Evolutionary conservation across 2,113 vertebrate species (phyloP), one percentile per base, ranked within the genome.

Genomic region (Calonectris borealis): DNA sequence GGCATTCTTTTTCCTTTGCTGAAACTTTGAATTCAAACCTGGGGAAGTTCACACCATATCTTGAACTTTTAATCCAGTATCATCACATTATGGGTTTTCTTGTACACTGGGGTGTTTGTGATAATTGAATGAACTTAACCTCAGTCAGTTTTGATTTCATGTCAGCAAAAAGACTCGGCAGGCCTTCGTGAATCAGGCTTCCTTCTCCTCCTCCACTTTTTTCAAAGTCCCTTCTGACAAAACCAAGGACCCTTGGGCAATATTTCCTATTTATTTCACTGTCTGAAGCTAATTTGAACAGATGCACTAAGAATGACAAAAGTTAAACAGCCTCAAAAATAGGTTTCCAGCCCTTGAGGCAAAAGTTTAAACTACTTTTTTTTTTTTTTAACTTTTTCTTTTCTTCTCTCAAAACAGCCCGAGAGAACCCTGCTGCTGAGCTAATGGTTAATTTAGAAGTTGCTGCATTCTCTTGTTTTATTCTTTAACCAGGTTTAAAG

Each of bases 211-310:
- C 75, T 86, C 83, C 78, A 86, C 38, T 84, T 95, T 82, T 92
- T 92, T 94, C 69, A 55, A 75, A 96, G 57, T 42, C 68, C 46
- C 57, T 83, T 94, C 92, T 95, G 94, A 95, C 64, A 97, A 95
- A 86, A 94, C 62, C 49, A 91, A 90, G 71, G 80, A 81, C 62
- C 86, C 77, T 89, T 77, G 70, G 92, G 92, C 57, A 78, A 93
- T 88, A 93, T 92, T 95, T 94, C 83, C 91, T 94, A 96, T 94
- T 97, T 97, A 94, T 96, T 97, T 97, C 82, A 84, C 83, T 94
- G 79, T 91, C 93, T 97, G 94, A 85, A 96, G 77, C 81, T 97
- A 95, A 98, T 97, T 97, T 96, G 92, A 96, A 83, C 83, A 96
- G 93, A 96, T 83, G 73, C 73, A 91, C 49, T 9, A 54, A 90